These are phyloP conservation scores for Aplocera efformata DNA, from an alignment of 2,888 invertebrate species.

Conservation along the genomic window DNA sequence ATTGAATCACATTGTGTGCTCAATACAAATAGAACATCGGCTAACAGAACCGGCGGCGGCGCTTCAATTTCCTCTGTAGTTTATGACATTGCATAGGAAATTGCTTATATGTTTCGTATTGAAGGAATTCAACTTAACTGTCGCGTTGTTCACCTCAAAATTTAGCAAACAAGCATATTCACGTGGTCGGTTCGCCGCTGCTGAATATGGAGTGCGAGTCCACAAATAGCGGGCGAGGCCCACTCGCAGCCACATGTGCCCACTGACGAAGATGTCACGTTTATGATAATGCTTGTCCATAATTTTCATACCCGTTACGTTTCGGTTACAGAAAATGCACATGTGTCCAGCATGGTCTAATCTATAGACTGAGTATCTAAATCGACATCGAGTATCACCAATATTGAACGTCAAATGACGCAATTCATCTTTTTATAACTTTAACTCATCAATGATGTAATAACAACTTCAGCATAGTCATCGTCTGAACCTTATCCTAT, in stretches of 20 bases:
- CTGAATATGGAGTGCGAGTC: slow-evolving; percentile 44
- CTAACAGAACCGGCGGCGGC: slow-evolving; percentile 34
- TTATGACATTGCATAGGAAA: slow-evolving; percentile 44
- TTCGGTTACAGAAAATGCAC: slow-evolving; percentile 30
- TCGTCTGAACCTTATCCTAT: slow-evolving; percentile 1
- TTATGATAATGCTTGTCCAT: slow-evolving; percentile 42
- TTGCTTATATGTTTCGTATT: slow-evolving; percentile 50
- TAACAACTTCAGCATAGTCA: no score
- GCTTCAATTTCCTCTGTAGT: slow-evolving; percentile 40
- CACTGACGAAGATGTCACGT: slow-evolving; percentile 53
- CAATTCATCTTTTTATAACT: neutral
- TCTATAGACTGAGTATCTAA: neutral
- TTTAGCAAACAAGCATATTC: slow-evolving; percentile 50
- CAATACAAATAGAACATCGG: slow-evolving; percentile 33
- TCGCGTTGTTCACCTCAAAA: slow-evolving; percentile 28
- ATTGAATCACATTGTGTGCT: slow-evolving; percentile 32
- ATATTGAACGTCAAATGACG: slow-evolving; percentile 1
- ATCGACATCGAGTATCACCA: neutral
- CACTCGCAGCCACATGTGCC: slow-evolving; percentile 47
- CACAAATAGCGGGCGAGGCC: slow-evolving; percentile 41
- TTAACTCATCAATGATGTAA: no score
- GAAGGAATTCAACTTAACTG: slow-evolving; percentile 37
- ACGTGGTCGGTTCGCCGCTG: slow-evolving; percentile 35
- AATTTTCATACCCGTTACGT: slow-evolving; percentile 36
- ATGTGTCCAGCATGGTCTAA: slow-evolving; percentile 20